phyloP scores from a whole-genome alignment of 2,113 vertebrate species.

The Percina caprodes region DNA sequence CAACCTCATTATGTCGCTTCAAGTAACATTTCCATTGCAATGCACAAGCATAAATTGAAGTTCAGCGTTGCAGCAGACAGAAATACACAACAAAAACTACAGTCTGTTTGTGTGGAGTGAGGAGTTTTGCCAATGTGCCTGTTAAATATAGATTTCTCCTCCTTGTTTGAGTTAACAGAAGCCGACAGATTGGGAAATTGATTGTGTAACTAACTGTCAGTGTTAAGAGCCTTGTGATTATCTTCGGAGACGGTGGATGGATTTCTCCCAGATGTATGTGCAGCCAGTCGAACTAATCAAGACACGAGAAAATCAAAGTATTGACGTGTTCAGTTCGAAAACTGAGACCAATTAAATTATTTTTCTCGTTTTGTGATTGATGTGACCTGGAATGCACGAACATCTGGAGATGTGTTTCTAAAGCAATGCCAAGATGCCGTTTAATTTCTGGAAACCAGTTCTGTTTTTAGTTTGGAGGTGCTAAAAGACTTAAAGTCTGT shows the following conservation, averaged over 20 bases:
- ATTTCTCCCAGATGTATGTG: background rate
- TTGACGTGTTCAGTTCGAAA: background rate
- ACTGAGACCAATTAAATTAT: too few species aligned
- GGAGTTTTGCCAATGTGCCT: background rate
- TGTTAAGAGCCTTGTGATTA: background rate
- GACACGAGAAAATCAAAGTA: background rate
- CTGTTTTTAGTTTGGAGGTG: background rate
- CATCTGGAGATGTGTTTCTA: background rate
- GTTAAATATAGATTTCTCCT: background rate
- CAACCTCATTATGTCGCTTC: too few species aligned
- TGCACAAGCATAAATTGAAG: too few species aligned
- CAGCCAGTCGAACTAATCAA: background rate
- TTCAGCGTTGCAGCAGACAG: too few species aligned
- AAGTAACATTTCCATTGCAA: too few species aligned
- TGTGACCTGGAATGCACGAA: background rate
- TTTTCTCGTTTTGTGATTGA: background rate
- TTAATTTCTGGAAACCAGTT: slow-evolving; percentile 8
- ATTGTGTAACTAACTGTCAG: slow-evolving; percentile 1
- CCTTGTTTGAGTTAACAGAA: background rate
- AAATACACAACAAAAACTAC: too few species aligned
- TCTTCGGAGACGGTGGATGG: background rate
- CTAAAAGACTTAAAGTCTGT: too few species aligned
- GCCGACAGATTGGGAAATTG: background rate
- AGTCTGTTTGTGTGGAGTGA: background rate
- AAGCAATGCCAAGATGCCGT: slow-evolving; percentile 15